Base-by-base conservation (phyloP, 2,113 vertebrate species). In the Mormyrus lacerda region DNA sequence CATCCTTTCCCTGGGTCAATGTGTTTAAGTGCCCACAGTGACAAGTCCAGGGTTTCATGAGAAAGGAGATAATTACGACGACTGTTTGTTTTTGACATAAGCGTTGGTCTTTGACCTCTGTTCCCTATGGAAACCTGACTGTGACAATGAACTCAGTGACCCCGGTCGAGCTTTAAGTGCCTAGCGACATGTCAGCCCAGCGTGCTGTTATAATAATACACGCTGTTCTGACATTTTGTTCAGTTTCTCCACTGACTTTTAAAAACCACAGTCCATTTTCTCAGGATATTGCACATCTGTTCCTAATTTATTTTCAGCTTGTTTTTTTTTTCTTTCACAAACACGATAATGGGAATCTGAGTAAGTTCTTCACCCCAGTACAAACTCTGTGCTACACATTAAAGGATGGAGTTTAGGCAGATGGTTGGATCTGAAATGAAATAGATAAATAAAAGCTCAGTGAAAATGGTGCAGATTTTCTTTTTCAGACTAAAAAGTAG, bases 391-490 rank as follows among this genome's bases (percentile, higher is more conserved):
- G 27, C 51, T 87, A 42, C 61, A 35, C 53, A 47, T 82, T 44
- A 83, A 88, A 50, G 21, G 55, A 39, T 65, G 6, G 58, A 21
- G 2, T n/a, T 1, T 31, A 11, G 17, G 69, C 50, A 53, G 53
- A 76, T 44, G 48, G 24, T 19, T 39, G 21, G 91, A 90, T 91
- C 89, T 91, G 92, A 91, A 51, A 87, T 88, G 58, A 61, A 92
- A 87, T 92, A 94, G 92, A 90, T 93, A 93, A 94, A 93, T 93
- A 88, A 55, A 31, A 76, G 69, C 47, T 39, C 65, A 87, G 90
- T 61, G 45, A 0, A 3, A 91, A 87, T 90, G 90, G 93, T 91
- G 90, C 89, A 35, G n/a, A 39, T 53, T 53, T 9, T 47, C 35
- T 84, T 35, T 53, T 87, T 7, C 50, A 19, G 44, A 58, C 42